A percentile compares a stretch with the other conserved stretches of the same genome.
These are phyloP conservation scores for Gorsachius magnificus DNA, from an alignment of 2,797 vertebrate genomes.

Conservation along the genomic window DNA sequence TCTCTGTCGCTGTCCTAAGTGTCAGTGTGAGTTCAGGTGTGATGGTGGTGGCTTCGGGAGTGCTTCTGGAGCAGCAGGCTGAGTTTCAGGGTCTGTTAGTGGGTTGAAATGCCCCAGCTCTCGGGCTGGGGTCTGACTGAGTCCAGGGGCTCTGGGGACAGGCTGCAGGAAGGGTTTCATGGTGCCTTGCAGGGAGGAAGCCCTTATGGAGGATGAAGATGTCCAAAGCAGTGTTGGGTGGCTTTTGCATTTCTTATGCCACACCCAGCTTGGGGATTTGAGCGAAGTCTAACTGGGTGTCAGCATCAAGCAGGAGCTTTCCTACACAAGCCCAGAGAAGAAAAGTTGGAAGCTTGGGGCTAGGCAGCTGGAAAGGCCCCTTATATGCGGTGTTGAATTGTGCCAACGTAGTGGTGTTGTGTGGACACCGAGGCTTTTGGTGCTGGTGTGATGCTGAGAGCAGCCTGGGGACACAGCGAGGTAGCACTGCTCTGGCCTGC, in stretches of 20 bases:
- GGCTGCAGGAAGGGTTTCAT: not conserved
- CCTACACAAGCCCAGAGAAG: not conserved
- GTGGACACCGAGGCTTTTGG: not conserved
- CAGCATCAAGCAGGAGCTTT: not conserved
- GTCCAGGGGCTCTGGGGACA: not conserved
- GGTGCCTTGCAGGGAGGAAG: not conserved
- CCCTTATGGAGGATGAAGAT: accelerated
- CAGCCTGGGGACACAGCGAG: not conserved
- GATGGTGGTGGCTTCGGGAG: not conserved
- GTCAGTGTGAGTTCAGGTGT: not conserved
- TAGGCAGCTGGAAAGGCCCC: not conserved
- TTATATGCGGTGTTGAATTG: accelerated
- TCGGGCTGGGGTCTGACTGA: not conserved
- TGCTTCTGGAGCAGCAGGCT: not conserved
- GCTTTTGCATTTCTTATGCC: not conserved
- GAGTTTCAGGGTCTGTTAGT: not conserved
- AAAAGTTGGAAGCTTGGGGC: not conserved
- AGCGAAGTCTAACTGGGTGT: not conserved
- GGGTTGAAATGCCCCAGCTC: not conserved
- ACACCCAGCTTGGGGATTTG: not conserved
- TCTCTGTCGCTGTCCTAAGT: not conserved
- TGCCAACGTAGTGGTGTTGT: accelerated
- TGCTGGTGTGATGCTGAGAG: not conserved
- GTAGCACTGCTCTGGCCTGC: not conserved
- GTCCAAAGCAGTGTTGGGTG: accelerated